Evolutionary conservation across 2,113 vertebrate genomes (phyloP).

Genomic region (Crotalus viridis): DNA sequence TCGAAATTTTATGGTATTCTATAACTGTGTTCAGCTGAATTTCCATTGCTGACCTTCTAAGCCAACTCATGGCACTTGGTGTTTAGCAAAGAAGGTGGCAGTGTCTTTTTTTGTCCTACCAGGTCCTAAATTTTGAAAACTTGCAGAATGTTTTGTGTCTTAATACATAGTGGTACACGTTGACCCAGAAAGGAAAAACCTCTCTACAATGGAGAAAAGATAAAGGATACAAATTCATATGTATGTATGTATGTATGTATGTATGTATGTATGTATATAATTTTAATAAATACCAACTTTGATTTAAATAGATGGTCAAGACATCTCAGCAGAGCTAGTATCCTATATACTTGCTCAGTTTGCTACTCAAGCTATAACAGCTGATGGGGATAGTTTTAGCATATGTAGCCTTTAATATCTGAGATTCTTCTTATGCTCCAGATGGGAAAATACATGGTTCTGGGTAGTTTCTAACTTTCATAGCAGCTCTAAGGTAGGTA

Average conservation of each 20-base stretch:
- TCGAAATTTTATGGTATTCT: no score
- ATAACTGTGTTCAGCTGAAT: not conserved
- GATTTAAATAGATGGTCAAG: not conserved
- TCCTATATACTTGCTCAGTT: not conserved
- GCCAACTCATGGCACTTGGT: not conserved
- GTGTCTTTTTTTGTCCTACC: not conserved
- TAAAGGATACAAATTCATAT: not conserved
- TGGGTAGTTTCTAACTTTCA: not conserved
- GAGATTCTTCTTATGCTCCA: not conserved
- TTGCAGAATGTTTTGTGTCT: not conserved
- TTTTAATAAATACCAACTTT: no score
- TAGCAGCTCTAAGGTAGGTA: not conserved
- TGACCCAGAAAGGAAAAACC: not conserved
- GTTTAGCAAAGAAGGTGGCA: not conserved
- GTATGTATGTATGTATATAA: not conserved
- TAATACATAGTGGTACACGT: not conserved
- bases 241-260: not conserved
- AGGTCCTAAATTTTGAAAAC: not conserved
- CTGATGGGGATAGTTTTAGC: not conserved
- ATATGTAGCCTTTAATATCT: not conserved
- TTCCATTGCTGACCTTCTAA: not conserved
- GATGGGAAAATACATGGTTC: not conserved
- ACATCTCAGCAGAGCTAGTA: not conserved
- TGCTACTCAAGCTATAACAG: not conserved
- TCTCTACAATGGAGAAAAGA: not conserved